phyloP scores from a whole-genome alignment of 2,888 invertebrate species.

The Sceliomorpha sp. region DNA sequence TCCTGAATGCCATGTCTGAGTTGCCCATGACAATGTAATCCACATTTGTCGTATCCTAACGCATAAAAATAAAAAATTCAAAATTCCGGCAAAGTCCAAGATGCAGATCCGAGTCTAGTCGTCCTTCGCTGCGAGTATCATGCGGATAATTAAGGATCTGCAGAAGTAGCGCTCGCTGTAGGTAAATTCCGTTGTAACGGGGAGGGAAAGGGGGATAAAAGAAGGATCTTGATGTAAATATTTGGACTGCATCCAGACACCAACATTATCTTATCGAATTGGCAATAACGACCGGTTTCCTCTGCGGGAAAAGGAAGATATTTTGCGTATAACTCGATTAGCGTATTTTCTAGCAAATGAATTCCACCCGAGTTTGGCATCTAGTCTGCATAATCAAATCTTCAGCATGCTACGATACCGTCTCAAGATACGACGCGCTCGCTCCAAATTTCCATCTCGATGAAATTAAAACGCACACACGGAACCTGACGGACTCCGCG shows the following conservation, averaged over 20 bases:
- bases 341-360: constrained; percentile 58
- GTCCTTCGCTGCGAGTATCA: neutral
- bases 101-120: no score
- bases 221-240: constrained; percentile 41
- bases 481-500: neutral
- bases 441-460: constrained; percentile 13
- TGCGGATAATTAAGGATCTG: neutral
- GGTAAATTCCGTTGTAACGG: neutral
- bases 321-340: constrained; percentile 54
- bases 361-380: constrained; percentile 43
- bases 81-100: no score
- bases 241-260: constrained; percentile 52
- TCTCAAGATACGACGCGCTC: constrained; percentile 43
- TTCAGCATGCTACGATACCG: constrained; percentile 46
- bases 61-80: no score
- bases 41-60: no score
- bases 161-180: neutral
- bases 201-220: constrained; percentile 13
- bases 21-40: no score
- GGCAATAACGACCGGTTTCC: constrained; percentile 52
- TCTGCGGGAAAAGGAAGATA: constrained; percentile 31
- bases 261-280: constrained; percentile 56
- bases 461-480: constrained; percentile 20
- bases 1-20: no score
- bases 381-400: constrained; percentile 57